Evolutionary conservation across 2,113 vertebrate genomes (phyloP).

Genomic region (Misgurnus anguillicaudatus): DNA sequence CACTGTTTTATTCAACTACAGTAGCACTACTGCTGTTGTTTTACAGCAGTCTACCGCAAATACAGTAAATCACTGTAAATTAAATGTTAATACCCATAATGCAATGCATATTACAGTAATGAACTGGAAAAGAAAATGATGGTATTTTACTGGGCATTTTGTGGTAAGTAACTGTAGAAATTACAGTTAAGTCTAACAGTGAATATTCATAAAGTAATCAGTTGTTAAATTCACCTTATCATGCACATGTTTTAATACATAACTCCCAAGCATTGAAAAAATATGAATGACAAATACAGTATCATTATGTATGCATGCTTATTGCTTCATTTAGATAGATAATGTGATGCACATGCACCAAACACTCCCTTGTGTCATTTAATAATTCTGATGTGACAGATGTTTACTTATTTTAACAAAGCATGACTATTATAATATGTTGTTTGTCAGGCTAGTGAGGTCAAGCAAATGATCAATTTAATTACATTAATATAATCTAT

Average conservation of each 20-base stretch:
- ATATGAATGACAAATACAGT: conserved; percentile 3
- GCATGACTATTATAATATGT: conserved; percentile 35
- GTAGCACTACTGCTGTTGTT: too few relatives aligned
- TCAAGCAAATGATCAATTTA: conserved; percentile 8
- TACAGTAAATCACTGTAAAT: too few relatives aligned
- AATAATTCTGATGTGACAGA: conserved; percentile 52
- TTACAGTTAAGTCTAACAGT: too few relatives aligned
- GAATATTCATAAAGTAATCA: background rate
- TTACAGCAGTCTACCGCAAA: too few relatives aligned
- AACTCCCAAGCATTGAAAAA: background rate
- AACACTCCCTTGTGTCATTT: conserved; percentile 50
- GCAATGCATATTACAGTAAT: too few relatives aligned
- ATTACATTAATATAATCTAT: background rate
- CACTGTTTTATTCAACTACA: too few relatives aligned
- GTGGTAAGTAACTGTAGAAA: too few relatives aligned
- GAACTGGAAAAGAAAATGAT: too few relatives aligned
- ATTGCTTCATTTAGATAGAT: conserved; percentile 38
- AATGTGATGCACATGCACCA: conserved; percentile 49
- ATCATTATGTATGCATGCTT: conserved; percentile 14
- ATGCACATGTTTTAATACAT: background rate
- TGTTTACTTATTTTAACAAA: conserved; percentile 54
- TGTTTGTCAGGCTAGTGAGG: background rate
- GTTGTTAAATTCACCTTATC: background rate
- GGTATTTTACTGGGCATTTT: too few relatives aligned
- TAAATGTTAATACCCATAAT: too few relatives aligned